phyloP scores from a whole-genome alignment of 35 echinoderm and acorn worm genomes.

The Diadema setosum region DNA sequence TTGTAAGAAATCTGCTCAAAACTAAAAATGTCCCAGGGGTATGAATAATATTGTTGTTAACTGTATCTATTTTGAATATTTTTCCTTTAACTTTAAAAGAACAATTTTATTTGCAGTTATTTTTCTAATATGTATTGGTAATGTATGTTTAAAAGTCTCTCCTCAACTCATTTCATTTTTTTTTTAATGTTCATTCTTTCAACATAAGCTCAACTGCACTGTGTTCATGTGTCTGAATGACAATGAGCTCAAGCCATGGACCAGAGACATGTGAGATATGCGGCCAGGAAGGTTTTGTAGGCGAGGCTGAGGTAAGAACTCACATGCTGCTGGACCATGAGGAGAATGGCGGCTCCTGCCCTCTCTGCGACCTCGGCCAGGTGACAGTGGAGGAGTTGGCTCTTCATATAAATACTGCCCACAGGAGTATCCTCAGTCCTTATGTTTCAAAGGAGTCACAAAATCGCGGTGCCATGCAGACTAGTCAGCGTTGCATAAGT shows the following conservation, averaged over 20 bases:
- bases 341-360: conserved; percentile 39
- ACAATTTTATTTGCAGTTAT: too few relatives aligned
- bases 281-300: conserved; percentile 67
- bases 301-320: conserved; percentile 39
- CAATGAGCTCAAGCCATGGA: background rate
- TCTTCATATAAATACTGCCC: conserved; percentile 82
- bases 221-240: background rate
- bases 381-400: conserved; percentile 67
- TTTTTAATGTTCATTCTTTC: background rate
- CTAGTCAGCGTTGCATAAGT: background rate
- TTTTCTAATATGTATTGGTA: too few relatives aligned
- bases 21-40: too few relatives aligned
- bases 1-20: too few relatives aligned
- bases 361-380: conserved; percentile 76
- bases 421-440: conserved; percentile 68
- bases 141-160: too few relatives aligned
- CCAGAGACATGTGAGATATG: conserved; percentile 68
- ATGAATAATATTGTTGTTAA: too few relatives aligned
- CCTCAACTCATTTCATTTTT: background rate
- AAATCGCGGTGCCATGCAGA: background rate
- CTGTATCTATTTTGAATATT: too few relatives aligned
- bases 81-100: too few relatives aligned
- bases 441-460: background rate
- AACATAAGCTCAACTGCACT: too few relatives aligned
- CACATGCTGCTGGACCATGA: conserved; percentile 75